These are phyloP conservation scores for Caenorhabditis sp. DNA, from an alignment of 2,888 invertebrate species.

Conservation along the genomic window DNA sequence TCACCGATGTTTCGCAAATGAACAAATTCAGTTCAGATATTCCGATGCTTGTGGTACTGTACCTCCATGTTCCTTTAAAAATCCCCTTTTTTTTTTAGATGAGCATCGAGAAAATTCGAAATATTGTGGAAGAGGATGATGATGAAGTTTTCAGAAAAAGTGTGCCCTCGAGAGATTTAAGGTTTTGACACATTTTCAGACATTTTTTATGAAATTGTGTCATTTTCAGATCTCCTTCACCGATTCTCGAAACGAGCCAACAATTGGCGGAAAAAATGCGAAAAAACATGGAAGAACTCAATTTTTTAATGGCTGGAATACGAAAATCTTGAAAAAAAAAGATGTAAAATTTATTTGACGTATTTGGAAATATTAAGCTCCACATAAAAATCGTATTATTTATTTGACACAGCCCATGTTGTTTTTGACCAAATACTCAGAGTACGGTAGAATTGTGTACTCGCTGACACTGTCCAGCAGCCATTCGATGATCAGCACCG, in stretches of 20 bases:
- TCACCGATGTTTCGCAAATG: slow-evolving; percentile 35
- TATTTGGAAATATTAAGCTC: background rate
- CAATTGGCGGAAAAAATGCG: background rate
- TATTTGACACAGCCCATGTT: background rate
- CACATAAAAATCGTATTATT: background rate
- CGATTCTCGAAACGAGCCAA: slow-evolving; percentile 1
- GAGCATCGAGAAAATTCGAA: slow-evolving; percentile 22
- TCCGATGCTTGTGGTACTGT: slow-evolving; percentile 31
- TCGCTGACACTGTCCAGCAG: slow-evolving; percentile 35
- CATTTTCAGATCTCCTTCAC: background rate
- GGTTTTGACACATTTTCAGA: background rate
- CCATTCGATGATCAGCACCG: slow-evolving; percentile 33
- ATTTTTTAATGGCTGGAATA: background rate
- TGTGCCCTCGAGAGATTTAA: background rate
- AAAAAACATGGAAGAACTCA: slow-evolving; percentile 9
- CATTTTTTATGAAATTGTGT: background rate
- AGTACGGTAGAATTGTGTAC: slow-evolving; percentile 17
- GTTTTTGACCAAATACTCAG: slow-evolving; percentile 17
- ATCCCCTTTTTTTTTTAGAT: slow-evolving; percentile 21
- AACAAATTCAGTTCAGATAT: slow-evolving; percentile 12
- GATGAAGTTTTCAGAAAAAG: slow-evolving; percentile 6
- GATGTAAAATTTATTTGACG: background rate
- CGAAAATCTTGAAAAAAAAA: background rate
- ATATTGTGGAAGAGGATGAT: slow-evolving; percentile 3
- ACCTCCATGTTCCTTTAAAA: background rate